Percentiles rank a stretch among this genome's conserved stretches.
Evolutionary conservation across 2,888 invertebrate species (phyloP).

Genomic region (Folsomia candida): DNA sequence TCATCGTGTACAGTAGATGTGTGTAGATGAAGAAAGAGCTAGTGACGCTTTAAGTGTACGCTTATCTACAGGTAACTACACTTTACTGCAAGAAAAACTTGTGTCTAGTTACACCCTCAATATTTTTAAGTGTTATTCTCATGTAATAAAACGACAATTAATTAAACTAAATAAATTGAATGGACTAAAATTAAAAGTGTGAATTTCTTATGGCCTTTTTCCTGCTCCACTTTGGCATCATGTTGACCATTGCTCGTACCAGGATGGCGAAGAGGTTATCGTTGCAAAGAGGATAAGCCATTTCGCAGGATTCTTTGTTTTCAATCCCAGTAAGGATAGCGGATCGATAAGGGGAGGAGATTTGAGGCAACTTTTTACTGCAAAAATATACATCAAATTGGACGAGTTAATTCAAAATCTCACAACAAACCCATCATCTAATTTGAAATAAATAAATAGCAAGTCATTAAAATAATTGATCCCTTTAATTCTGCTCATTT

Average conservation of each 20-base stretch:
- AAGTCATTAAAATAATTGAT: too few species aligned
- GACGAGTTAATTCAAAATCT: too few species aligned
- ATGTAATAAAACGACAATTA: neutral
- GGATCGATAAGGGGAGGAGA: constrained; percentile 14
- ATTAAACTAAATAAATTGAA: neutral
- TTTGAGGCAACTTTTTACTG: constrained; percentile 30
- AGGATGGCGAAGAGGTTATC: constrained; percentile 23
- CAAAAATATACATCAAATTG: constrained; percentile 4
- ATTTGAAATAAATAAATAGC: too few species aligned
- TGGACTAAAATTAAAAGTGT: neutral
- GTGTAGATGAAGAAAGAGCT: too few species aligned
- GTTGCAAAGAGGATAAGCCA: constrained; percentile 19
- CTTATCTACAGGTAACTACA: too few species aligned
- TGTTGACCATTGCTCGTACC: constrained; percentile 16
- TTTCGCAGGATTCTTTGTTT: constrained; percentile 16
- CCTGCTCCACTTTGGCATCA: constrained; percentile 33
- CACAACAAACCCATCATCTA: too few species aligned
- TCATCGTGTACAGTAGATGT: too few species aligned
- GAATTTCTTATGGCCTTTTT: neutral
- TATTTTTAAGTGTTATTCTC: neutral
- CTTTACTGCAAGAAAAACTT: too few species aligned
- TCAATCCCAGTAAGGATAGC: constrained; percentile 29
- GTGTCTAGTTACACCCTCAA: too few species aligned
- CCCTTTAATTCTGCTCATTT: too few species aligned
- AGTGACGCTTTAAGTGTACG: too few species aligned